These are phyloP conservation scores for Lophius americanus DNA, from an alignment of 2,797 vertebrate species.

Conservation along the genomic window DNA sequence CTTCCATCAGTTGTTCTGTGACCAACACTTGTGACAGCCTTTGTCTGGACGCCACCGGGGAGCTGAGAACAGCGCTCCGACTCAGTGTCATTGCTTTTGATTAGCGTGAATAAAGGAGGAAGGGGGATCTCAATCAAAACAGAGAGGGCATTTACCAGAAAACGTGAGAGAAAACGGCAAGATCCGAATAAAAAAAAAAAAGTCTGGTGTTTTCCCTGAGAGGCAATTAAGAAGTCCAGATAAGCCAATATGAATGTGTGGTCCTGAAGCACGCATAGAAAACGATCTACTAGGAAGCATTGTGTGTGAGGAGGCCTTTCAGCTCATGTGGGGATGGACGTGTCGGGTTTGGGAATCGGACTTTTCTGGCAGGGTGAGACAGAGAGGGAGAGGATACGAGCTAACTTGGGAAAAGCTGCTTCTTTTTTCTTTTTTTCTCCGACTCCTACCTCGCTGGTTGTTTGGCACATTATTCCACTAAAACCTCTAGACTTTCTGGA, in stretches of 20 bases:
- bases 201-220: constrained; percentile 59
- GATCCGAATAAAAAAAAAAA: constrained; percentile 63
- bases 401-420: constrained; percentile 63
- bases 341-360: constrained; percentile 76
- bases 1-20: constrained; percentile 79
- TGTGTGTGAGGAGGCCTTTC: constrained; percentile 58
- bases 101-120: constrained; percentile 79
- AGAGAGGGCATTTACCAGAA: constrained; percentile 76
- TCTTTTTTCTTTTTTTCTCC: constrained; percentile 49
- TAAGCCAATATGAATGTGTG: constrained; percentile 71
- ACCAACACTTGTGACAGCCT: constrained; percentile 80
- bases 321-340: constrained; percentile 51
- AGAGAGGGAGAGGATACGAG: constrained; percentile 40
- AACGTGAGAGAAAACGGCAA: constrained; percentile 60
- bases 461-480: constrained; percentile 71
- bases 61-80: constrained; percentile 64
- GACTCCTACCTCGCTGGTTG: constrained; percentile 63
- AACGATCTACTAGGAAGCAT: constrained; percentile 57
- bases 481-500: constrained; percentile 79
- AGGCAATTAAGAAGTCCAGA: constrained; percentile 77
- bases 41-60: constrained; percentile 69
- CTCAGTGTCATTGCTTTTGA: constrained; percentile 74
- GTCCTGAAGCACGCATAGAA: constrained; percentile 52
- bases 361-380: constrained; percentile 59
- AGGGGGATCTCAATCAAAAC: constrained; percentile 66